A percentile compares a stretch with the other conserved stretches of the same genome.
These are phyloP conservation scores for Paramisgurnus dabryanus DNA, from an alignment of 2,113 vertebrate species.

Conservation along the genomic window DNA sequence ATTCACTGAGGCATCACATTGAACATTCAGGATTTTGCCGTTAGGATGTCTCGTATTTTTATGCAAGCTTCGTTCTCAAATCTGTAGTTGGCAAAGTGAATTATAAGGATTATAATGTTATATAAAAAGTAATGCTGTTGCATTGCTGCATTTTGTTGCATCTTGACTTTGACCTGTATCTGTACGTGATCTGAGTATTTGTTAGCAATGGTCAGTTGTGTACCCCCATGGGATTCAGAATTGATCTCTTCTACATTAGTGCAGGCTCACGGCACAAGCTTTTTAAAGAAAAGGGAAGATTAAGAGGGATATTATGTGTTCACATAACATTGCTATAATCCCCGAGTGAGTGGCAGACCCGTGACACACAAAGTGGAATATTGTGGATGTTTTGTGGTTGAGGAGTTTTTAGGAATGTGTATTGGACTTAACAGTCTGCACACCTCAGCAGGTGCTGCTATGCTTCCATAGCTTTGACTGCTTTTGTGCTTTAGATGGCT, in stretches of 20 bases:
- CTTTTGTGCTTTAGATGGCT: neutral
- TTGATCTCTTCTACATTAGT: constrained; percentile 38
- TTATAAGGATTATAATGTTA: neutral
- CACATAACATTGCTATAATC: constrained; percentile 53
- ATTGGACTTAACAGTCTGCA: neutral
- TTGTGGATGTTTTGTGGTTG: neutral
- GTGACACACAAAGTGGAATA: constrained; percentile 14
- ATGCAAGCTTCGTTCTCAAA: neutral
- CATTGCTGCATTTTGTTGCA: neutral
- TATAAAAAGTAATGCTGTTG: neutral
- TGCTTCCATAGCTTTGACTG: neutral
- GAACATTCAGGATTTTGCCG: neutral
- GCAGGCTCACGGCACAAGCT: constrained; percentile 47
- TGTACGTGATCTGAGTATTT: constrained; percentile 14
- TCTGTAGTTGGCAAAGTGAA: neutral
- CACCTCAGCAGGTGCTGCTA: neutral
- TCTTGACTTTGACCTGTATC: constrained; percentile 4
- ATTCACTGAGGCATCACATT: neutral
- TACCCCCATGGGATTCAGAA: neutral
- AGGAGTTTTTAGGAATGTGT: neutral
- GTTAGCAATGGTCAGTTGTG: neutral
- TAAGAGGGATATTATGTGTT: constrained; percentile 54
- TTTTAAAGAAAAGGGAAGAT: constrained; percentile 51
- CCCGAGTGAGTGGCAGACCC: constrained; percentile 48
- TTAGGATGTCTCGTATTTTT: neutral